Percentiles rank a stretch among this genome's conserved stretches.
Conservation (phyloP, 2,888 invertebrate species). For the Adineta ricciae region DNA sequence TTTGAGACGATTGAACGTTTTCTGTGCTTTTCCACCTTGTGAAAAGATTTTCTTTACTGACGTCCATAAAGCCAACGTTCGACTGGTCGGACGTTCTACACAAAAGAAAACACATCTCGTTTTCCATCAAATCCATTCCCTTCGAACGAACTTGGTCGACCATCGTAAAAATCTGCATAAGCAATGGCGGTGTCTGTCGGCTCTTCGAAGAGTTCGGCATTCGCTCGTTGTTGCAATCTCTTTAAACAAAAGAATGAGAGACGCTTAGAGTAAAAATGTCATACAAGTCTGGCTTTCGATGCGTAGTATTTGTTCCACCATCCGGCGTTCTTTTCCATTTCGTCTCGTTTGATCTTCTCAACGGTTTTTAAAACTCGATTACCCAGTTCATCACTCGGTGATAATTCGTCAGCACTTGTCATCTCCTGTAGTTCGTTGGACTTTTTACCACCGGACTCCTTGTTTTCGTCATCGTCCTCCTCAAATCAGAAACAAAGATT, state of each 20-base stretch:
- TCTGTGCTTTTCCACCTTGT: background rate
- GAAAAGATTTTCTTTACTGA: background rate
- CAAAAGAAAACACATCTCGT: background rate
- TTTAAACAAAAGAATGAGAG: conserved; percentile 41
- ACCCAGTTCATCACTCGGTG: no score
- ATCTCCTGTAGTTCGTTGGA: no score
- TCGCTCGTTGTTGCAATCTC: background rate
- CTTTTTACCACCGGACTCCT: no score
- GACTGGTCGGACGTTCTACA: background rate
- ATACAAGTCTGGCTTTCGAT: background rate
- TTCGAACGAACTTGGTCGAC: background rate
- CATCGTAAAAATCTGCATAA: background rate
- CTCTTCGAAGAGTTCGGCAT: background rate
- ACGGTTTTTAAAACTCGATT: background rate
- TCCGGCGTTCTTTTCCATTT: background rate
- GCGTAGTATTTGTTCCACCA: background rate
- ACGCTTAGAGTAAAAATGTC: no score
- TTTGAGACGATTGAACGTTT: background rate
- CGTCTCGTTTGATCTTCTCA: background rate
- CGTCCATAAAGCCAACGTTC: background rate
- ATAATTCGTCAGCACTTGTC: no score
- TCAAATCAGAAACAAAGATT: no score
- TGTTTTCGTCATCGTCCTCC: no score
- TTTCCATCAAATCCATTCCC: background rate
- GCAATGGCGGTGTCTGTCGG: background rate